These are phyloP conservation scores for Sesamia nonagrioides DNA, from an alignment of 1,140 invertebrate genomes.

Conservation along the genomic window DNA sequence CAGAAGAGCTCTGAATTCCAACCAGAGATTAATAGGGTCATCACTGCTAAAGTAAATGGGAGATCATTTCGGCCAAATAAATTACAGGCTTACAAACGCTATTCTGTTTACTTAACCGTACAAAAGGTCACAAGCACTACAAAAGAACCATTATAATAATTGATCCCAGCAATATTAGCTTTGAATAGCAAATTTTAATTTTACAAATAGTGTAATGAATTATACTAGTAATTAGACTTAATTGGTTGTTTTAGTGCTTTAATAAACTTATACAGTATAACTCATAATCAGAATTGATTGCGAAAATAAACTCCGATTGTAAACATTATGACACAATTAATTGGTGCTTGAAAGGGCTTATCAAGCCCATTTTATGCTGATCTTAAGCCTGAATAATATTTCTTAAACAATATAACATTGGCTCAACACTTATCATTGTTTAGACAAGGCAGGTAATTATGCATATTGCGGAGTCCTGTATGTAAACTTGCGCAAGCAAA, in stretches of 20 bases:
- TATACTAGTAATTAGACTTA: not conserved
- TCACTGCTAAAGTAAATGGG: slow-evolving; percentile 27
- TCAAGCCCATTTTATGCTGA: not conserved
- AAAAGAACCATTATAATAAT: slow-evolving; percentile 30
- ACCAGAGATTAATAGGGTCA: slow-evolving; percentile 16
- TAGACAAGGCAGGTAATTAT: slow-evolving; percentile 42
- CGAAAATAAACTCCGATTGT: not conserved
- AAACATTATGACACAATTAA: slow-evolving; percentile 6
- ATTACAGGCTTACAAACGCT: slow-evolving; percentile 34
- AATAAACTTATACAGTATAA: not conserved
- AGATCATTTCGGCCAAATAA: slow-evolving; percentile 31
- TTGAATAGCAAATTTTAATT: not conserved
- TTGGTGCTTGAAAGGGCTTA: slow-evolving; percentile 18
- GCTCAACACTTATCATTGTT: slow-evolving; percentile 40
- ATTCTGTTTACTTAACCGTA: slow-evolving; percentile 17
- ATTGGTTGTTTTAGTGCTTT: not conserved
- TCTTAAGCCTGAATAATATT: slow-evolving; percentile 27
- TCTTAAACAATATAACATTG: slow-evolving; percentile 20
- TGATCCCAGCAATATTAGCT: not conserved
- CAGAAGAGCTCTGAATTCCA: slow-evolving; percentile 10
- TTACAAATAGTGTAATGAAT: not conserved
- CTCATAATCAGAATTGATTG: not conserved
- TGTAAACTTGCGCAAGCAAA: slow-evolving; percentile 41
- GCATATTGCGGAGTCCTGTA: slow-evolving; percentile 33
- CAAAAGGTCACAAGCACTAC: slow-evolving; percentile 18